Evolutionary conservation across 2,888 invertebrate species (phyloP).

Genomic region (Drosophila fulvimacula): DNA sequence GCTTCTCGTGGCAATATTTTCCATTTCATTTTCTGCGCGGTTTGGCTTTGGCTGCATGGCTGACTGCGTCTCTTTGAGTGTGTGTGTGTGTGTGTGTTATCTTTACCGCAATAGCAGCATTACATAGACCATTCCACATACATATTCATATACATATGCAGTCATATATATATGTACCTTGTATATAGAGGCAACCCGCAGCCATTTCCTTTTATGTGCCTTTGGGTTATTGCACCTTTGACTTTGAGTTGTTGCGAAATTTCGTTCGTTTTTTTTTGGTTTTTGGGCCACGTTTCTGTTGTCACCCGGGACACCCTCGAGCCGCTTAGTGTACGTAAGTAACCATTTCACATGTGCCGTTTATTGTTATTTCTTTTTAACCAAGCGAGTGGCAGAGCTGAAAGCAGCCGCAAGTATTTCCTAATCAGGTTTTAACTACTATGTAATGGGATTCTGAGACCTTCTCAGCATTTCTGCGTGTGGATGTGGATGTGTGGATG

Average conservation of each 20-base stretch:
- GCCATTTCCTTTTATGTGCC: constrained; percentile 75
- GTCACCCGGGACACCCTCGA: constrained; percentile 40
- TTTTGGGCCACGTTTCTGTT: constrained; percentile 38
- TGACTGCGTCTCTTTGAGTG: constrained; percentile 54
- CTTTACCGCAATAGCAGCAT: constrained; percentile 68
- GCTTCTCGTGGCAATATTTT: constrained; percentile 70
- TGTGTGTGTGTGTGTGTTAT: constrained; percentile 46
- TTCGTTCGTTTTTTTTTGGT: constrained; percentile 29
- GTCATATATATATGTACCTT: constrained; percentile 12
- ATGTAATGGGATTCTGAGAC: constrained; percentile 72
- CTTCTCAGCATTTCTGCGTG: constrained; percentile 3
- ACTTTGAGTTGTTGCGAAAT: constrained; percentile 71
- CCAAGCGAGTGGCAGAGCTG: constrained; percentile 41
- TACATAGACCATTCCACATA: constrained; percentile 29
- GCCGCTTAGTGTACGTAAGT: constrained; percentile 22
- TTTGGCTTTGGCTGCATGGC: constrained; percentile 72
- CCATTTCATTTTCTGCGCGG: constrained; percentile 81
- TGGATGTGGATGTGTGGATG: neutral
- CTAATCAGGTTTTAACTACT: constrained; percentile 80
- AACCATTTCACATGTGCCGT: constrained; percentile 73
- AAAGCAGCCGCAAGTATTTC: constrained; percentile 73
- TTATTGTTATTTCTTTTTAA: constrained; percentile 76
- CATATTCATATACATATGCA: constrained; percentile 34
- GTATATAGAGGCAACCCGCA: constrained; percentile 57
- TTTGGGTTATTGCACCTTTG: constrained; percentile 80